These are phyloP conservation scores for Drosophila athabasca DNA, from an alignment of 1,140 invertebrate species.

Conservation along the genomic window DNA sequence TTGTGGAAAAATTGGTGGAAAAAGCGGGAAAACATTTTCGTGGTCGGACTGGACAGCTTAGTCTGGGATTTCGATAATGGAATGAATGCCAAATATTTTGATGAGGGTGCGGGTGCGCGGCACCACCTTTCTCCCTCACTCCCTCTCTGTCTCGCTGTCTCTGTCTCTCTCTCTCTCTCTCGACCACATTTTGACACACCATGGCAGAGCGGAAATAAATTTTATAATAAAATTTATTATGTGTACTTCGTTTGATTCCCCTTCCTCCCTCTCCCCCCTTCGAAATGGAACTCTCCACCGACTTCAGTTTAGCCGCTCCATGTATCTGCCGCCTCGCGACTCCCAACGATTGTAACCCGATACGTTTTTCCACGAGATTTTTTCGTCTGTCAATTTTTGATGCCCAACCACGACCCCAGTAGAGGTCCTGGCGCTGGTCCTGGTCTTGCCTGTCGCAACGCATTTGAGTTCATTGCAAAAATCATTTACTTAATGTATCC, in stretches of 20 bases:
- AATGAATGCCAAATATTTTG: slow-evolving; percentile 81
- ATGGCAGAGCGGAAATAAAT: slow-evolving; percentile 65
- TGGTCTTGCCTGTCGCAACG: slow-evolving; percentile 43
- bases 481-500: slow-evolving; percentile 77
- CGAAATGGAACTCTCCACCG: slow-evolving; percentile 2
- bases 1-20: slow-evolving; percentile 29
- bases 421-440: not conserved
- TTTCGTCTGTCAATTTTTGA: slow-evolving; percentile 70
- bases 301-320: slow-evolving; percentile 33
- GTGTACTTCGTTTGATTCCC: slow-evolving; percentile 65
- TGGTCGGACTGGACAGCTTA: slow-evolving; percentile 56
- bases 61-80: slow-evolving; percentile 81
- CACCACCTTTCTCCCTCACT: not conserved
- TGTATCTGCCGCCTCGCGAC: slow-evolving; percentile 33
- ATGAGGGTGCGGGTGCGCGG: slow-evolving; percentile 59
- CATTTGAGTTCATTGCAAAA: slow-evolving; percentile 58
- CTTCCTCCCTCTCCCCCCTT: slow-evolving; percentile 8
- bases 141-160: slow-evolving; percentile 38
- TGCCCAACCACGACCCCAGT: slow-evolving; percentile 16
- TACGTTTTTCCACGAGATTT: slow-evolving; percentile 62
- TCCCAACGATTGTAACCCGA: slow-evolving; percentile 55
- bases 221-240: slow-evolving; percentile 82
- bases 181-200: slow-evolving; percentile 75
- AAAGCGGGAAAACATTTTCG: slow-evolving; percentile 21
- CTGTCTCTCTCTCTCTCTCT: slow-evolving; percentile 32